These are phyloP conservation scores for Antheraea yamamai DNA, from an alignment of 2,888 invertebrate genomes.

Conservation along the genomic window DNA sequence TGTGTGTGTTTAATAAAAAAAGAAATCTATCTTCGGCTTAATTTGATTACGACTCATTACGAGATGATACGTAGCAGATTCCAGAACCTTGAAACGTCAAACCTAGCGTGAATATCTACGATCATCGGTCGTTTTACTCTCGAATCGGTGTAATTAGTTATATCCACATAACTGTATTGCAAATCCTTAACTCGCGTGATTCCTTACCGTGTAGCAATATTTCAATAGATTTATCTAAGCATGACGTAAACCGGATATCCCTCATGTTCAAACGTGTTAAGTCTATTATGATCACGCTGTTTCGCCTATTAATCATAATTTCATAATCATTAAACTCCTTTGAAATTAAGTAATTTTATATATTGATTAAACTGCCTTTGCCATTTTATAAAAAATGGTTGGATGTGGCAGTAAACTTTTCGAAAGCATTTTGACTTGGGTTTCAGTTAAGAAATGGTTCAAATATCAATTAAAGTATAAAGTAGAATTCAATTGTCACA, in stretches of 20 bases:
- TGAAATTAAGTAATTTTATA: not conserved
- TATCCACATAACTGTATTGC: not conserved
- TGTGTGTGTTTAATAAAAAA: not conserved
- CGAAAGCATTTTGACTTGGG: not conserved
- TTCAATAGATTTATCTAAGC: slow-evolving; percentile 7
- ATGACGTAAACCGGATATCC: slow-evolving; percentile 42
- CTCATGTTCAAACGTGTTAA: slow-evolving; percentile 31
- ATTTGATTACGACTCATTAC: not conserved
- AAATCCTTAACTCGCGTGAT: slow-evolving; percentile 24
- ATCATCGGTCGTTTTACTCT: not conserved
- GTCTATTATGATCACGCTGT: slow-evolving; percentile 29
- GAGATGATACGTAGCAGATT: not conserved
- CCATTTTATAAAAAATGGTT: not conserved
- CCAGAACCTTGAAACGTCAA: not conserved
- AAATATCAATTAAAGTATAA: no score
- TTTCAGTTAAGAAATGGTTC: no score
- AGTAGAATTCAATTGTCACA: no score
- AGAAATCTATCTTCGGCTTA: not conserved
- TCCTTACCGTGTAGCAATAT: not conserved
- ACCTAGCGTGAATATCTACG: not conserved
- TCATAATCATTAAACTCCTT: slow-evolving; percentile 9
- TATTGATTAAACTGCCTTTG: slow-evolving; percentile 2
- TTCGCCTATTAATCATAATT: slow-evolving; percentile 32
- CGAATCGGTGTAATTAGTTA: slow-evolving; percentile 2
- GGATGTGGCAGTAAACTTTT: not conserved